phyloP scores from a whole-genome alignment of 2,113 vertebrate genomes.

The Oryzias celebensis region DNA sequence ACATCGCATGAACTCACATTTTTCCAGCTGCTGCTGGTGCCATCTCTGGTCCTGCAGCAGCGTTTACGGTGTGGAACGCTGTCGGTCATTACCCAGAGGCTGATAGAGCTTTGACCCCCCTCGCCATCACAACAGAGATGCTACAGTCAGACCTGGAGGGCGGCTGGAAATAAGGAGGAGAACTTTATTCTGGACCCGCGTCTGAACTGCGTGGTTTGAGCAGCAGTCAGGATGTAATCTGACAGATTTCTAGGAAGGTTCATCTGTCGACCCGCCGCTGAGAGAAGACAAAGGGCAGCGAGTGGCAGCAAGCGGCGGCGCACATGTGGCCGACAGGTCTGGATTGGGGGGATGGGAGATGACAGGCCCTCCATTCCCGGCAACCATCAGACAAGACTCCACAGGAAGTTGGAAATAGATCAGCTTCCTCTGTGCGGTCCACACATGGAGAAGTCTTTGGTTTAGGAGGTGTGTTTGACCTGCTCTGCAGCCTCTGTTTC shows the following conservation, averaged over 20 bases:
- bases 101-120: conserved; percentile 70
- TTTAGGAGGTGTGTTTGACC: conserved; percentile 44
- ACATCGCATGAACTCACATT: conserved; percentile 74
- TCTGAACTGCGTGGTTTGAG: too few relatives aligned
- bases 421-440: conserved; percentile 44
- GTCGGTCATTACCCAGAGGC: too few relatives aligned
- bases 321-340: conserved; percentile 63
- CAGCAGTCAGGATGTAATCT: too few relatives aligned
- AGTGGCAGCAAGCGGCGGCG: conserved; percentile 34
- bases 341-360: conserved; percentile 28
- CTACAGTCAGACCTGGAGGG: too few relatives aligned
- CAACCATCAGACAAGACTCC: conserved; percentile 60
- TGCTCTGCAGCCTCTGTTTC: conserved; percentile 37
- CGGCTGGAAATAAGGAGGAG: too few relatives aligned
- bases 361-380: conserved; percentile 56
- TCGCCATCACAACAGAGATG: conserved; percentile 10
- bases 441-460: conserved; percentile 46
- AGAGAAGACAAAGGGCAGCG: conserved; percentile 13
- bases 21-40: conserved; percentile 26
- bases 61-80: conserved; percentile 61
- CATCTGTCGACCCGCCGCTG: neutral
- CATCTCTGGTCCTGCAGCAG: conserved; percentile 67
- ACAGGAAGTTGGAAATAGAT: conserved; percentile 65
- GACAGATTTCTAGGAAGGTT: too few relatives aligned
- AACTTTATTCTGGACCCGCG: too few relatives aligned